A percentile compares a stretch with the other conserved stretches of the same genome.
These are phyloP conservation scores for Gila robusta DNA, from an alignment of 2,797 vertebrate species.

Conservation along the genomic window DNA sequence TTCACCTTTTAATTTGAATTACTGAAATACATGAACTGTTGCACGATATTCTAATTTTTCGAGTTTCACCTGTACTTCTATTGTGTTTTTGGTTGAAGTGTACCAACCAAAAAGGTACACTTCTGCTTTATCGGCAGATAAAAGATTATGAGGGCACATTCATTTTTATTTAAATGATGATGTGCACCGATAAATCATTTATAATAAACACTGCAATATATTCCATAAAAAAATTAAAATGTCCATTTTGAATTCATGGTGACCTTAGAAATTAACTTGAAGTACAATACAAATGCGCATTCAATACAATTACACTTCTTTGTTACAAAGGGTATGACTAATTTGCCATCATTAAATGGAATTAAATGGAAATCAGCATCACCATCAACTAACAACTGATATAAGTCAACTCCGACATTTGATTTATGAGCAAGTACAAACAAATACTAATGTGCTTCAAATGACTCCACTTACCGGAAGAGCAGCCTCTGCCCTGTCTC, in stretches of 20 bases:
- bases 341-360: not conserved
- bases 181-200: not conserved
- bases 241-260: not conserved
- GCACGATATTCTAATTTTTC: no score
- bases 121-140: no score
- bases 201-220: not conserved
- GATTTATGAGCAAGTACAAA: not conserved
- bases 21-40: no score
- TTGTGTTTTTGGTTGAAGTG: no score
- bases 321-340: not conserved
- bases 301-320: not conserved
- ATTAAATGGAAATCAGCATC: not conserved
- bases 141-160: not conserved
- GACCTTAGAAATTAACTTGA: not conserved
- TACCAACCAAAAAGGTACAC: no score
- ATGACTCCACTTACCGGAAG: slow-evolving; percentile 81
- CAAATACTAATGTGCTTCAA: not conserved
- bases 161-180: not conserved
- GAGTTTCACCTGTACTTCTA: no score
- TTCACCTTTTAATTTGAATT: no score
- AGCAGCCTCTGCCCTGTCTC: slow-evolving; percentile 90
- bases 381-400: not conserved
- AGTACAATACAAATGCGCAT: not conserved
- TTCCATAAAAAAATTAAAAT: not conserved
- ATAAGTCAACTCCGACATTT: not conserved